Conservation (phyloP, 2,888 invertebrate species). For the Camptogramma bilineatum region DNA sequence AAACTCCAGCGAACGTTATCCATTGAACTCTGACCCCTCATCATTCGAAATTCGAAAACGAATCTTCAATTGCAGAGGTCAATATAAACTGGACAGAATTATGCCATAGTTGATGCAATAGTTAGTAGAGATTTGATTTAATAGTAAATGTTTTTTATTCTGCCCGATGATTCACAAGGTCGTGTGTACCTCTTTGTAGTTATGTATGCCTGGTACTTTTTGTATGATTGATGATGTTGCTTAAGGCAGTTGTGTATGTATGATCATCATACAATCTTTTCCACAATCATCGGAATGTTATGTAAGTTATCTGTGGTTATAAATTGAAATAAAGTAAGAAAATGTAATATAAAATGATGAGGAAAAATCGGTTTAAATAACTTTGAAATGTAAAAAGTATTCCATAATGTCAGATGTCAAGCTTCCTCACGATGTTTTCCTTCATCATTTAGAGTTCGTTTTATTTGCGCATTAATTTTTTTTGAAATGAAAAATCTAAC, state of each 20-base stretch:
- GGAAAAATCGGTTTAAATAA: no score
- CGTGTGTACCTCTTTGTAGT: slow-evolving; percentile 49
- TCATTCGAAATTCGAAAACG: slow-evolving; percentile 2
- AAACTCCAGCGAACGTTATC: slow-evolving; percentile 20
- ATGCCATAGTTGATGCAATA: slow-evolving; percentile 30
- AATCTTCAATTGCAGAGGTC: slow-evolving; percentile 34
- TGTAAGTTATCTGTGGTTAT: background rate
- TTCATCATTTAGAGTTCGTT: no score
- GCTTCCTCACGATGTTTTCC: no score
- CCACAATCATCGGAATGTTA: background rate
- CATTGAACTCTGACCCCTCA: slow-evolving; percentile 30
- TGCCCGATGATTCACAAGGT: slow-evolving; percentile 58
- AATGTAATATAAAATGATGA: no score
- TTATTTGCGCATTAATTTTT: no score
- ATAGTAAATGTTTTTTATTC: slow-evolving; percentile 19
- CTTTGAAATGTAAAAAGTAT: no score
- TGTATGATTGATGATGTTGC: slow-evolving; percentile 54
- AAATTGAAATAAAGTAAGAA: no score
- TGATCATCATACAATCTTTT: background rate
- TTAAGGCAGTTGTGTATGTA: slow-evolving; percentile 44
- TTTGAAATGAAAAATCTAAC: no score
- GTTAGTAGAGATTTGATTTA: slow-evolving; percentile 19
- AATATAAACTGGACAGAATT: slow-evolving; percentile 36
- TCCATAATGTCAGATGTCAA: no score
- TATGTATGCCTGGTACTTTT: slow-evolving; percentile 55